Evolutionary conservation across 2,113 vertebrate genomes (phyloP).

Genomic region (Protobothrops flavoviridis): DNA sequence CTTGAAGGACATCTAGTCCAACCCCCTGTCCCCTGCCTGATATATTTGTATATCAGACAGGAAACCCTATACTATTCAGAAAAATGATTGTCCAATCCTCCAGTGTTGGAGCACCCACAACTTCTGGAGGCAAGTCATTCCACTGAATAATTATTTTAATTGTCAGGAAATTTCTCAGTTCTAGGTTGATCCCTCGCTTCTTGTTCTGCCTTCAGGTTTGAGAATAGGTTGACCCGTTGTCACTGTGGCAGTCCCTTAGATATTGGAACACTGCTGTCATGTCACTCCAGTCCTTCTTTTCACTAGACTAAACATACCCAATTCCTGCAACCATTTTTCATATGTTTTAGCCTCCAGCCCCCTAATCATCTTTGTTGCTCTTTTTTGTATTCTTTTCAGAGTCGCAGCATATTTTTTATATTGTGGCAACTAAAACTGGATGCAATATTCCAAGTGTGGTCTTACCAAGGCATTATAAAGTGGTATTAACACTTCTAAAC

Average conservation of each 20-base stretch:
- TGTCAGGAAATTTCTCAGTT: not conserved
- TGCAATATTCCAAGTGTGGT: too few species aligned
- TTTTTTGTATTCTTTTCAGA: too few species aligned
- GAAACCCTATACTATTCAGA: not conserved
- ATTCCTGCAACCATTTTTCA: not conserved
- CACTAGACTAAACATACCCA: not conserved
- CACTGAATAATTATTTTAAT: not conserved
- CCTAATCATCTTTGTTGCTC: too few species aligned
- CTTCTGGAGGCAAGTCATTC: not conserved
- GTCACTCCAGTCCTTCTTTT: not conserved
- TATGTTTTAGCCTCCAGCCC: not conserved
- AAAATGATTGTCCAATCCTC: not conserved
- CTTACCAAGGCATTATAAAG: too few species aligned
- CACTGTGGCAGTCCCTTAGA: not conserved
- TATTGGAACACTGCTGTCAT: not conserved
- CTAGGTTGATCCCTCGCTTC: not conserved
- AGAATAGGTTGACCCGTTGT: not conserved
- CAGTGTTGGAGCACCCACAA: not conserved
- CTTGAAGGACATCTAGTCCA: not conserved
- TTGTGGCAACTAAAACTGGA: too few species aligned
- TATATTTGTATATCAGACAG: too few species aligned
- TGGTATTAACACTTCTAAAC: not conserved
- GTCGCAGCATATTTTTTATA: too few species aligned
- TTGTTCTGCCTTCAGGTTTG: not conserved
- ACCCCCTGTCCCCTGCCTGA: not conserved